phyloP scores from a whole-genome alignment of 2,888 invertebrate species.

The Tetheella fluctuosa region DNA sequence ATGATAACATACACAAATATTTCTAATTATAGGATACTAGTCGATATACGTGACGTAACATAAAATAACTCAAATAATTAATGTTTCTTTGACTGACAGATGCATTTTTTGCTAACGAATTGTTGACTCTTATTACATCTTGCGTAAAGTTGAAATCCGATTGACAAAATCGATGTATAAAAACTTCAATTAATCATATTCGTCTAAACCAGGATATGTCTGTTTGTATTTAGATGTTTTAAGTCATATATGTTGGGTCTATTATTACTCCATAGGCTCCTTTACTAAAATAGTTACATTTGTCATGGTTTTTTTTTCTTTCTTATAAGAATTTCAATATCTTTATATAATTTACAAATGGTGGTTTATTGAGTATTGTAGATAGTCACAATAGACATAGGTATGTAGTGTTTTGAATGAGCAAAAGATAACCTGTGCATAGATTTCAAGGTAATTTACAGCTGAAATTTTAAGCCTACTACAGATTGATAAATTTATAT shows the following conservation, averaged over 20 bases:
- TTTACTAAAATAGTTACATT: too few species aligned
- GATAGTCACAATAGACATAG: too few species aligned
- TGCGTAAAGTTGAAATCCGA: neutral
- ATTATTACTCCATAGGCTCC: neutral
- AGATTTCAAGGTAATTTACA: too few species aligned
- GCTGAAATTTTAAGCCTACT: too few species aligned
- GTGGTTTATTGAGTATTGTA: too few species aligned
- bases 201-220: slow-evolving; percentile 10
- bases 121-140: neutral
- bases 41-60: neutral
- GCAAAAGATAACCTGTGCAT: too few species aligned
- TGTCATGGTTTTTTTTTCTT: too few species aligned
- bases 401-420: too few species aligned
- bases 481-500: too few species aligned
- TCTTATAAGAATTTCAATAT: too few species aligned
- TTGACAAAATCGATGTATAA: neutral
- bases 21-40: too few species aligned
- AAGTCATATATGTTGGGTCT: neutral
- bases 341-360: too few species aligned
- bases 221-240: neutral
- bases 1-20: neutral
- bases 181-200: neutral
- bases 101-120: neutral
- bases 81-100: neutral
- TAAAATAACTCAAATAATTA: neutral